phyloP scores from a whole-genome alignment of 2,888 invertebrate species.

The Lacanobia oleracea region DNA sequence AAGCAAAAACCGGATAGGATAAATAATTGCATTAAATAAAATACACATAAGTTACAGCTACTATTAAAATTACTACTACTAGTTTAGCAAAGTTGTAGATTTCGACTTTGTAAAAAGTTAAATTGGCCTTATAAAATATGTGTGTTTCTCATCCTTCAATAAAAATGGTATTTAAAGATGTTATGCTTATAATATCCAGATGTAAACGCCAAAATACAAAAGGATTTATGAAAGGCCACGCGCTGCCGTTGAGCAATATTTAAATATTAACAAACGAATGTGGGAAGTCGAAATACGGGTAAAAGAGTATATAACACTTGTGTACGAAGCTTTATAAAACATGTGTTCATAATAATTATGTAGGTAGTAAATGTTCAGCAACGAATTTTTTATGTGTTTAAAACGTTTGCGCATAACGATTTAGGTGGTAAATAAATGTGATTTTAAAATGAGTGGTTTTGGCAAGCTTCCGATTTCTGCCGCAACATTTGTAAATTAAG shows the following conservation, averaged over 20 bases:
- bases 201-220: constrained; percentile 15
- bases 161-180: background rate
- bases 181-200: background rate
- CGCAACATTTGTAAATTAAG: constrained; percentile 6
- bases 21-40: too few species aligned
- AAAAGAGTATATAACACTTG: constrained; percentile 2
- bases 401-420: constrained; percentile 16
- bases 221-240: constrained; percentile 5
- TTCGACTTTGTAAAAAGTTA: too few species aligned
- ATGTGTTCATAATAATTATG: constrained; percentile 1
- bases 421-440: constrained; percentile 27
- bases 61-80: too few species aligned
- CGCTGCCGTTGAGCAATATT: constrained; percentile 14
- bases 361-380: constrained; percentile 8
- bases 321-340: background rate
- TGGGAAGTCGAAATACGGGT: background rate
- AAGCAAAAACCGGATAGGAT: too few species aligned
- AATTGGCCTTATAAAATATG: too few species aligned
- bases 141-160: background rate
- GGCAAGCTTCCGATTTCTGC: constrained; percentile 20
- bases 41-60: too few species aligned
- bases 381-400: constrained; percentile 22
- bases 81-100: too few species aligned
- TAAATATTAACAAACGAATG: constrained; percentile 15
- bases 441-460: constrained; percentile 37